These are phyloP conservation scores for Drosophila yooni DNA, from an alignment of 2,888 invertebrate species.

Conservation along the genomic window DNA sequence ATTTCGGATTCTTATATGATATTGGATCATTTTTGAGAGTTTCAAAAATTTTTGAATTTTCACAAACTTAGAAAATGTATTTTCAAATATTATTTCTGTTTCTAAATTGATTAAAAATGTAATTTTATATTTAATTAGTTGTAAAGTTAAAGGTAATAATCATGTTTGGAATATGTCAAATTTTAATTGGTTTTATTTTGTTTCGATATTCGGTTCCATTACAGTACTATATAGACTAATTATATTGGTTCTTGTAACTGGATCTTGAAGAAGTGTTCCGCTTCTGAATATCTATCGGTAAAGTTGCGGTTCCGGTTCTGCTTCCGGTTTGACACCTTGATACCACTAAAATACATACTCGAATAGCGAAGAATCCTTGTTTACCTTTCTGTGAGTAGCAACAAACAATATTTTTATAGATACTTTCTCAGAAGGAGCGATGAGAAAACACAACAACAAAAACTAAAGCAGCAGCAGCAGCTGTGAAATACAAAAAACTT, in stretches of 20 bases:
- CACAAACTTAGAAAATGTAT: not conserved
- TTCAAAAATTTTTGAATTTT: not conserved
- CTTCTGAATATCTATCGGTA: not conserved
- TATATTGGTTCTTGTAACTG: not conserved
- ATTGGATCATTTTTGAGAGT: not conserved
- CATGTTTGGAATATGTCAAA: not conserved
- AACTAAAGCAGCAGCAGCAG: not conserved
- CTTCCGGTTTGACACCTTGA: not conserved
- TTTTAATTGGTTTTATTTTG: too few relatives aligned
- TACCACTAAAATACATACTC: not conserved
- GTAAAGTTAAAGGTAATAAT: not conserved
- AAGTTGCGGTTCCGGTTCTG: not conserved
- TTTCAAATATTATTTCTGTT: not conserved
- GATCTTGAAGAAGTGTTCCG: not conserved
- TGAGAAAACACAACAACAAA: not conserved
- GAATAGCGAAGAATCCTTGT: not conserved
- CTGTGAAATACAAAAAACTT: conserved; percentile 20
- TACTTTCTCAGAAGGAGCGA: conserved; percentile 3
- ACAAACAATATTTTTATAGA: conserved; percentile 10
- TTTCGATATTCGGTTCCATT: not conserved
- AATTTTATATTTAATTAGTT: not conserved
- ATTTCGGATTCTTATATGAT: not conserved
- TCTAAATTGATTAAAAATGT: not conserved
- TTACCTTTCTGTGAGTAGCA: not conserved
- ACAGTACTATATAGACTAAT: not conserved